Evolutionary conservation across 2,888 invertebrate species (phyloP).

Genomic region (Nomada fabriciana): DNA sequence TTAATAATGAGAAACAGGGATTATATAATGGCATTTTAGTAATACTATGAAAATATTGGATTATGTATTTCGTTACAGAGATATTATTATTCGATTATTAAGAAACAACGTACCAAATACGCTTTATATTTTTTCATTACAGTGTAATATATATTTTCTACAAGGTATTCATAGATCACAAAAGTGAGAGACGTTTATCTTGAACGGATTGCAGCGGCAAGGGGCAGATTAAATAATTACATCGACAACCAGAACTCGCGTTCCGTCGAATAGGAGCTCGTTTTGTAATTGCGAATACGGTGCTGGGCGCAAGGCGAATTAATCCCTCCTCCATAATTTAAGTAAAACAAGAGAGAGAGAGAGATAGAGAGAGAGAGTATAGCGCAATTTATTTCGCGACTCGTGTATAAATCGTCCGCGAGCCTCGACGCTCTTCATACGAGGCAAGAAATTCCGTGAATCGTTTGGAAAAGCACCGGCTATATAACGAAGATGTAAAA

Average conservation of each 20-base stretch:
- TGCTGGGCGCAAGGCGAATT: constrained; percentile 24
- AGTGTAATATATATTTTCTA: too few relatives aligned
- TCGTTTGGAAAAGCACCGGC: constrained; percentile 9
- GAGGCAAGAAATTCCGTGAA: constrained; percentile 16
- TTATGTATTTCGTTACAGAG: too few relatives aligned
- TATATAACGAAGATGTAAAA: constrained; percentile 31
- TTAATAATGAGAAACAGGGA: too few relatives aligned
- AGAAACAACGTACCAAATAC: too few relatives aligned
- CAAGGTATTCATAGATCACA: too few relatives aligned
- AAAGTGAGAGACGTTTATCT: background rate
- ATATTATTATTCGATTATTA: too few relatives aligned
- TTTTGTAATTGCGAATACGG: constrained; percentile 16
- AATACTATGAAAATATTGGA: too few relatives aligned
- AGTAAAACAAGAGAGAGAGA: constrained; percentile 5
- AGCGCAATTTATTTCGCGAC: constrained; percentile 42
- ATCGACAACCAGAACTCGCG: background rate
- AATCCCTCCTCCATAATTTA: constrained; percentile 36
- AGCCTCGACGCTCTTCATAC: background rate
- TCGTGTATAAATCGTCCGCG: constrained; percentile 30
- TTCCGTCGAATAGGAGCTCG: constrained; percentile 11
- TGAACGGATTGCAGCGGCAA: too few relatives aligned
- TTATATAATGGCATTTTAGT: too few relatives aligned
- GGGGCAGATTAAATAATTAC: constrained; percentile 7
- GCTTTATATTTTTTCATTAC: too few relatives aligned
- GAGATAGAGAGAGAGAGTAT: background rate